Percentiles rank a stretch among this genome's conserved stretches.
phyloP scores from a whole-genome alignment of 2,797 vertebrate species.

The Phyllotis vaccarum region DNA sequence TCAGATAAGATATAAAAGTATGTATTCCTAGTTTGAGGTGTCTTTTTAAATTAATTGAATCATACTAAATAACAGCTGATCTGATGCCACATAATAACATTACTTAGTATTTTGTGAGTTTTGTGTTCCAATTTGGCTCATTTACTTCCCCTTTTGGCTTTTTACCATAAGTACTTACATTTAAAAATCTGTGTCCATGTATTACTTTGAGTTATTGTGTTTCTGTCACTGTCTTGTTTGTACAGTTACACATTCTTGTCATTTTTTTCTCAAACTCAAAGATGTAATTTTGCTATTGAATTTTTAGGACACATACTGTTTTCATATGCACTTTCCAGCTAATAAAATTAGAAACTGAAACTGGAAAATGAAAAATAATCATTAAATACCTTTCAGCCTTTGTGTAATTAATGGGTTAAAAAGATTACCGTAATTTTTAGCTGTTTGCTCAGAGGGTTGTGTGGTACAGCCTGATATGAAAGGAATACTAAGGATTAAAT shows the following conservation, averaged over 20 bases:
- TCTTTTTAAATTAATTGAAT: slow-evolving; percentile 84
- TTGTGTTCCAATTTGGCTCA: slow-evolving; percentile 55
- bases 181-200: slow-evolving; percentile 45
- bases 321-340: slow-evolving; percentile 77
- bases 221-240: slow-evolving; percentile 25
- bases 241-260: slow-evolving; percentile 56
- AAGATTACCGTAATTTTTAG: slow-evolving; percentile 56
- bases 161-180: slow-evolving; percentile 68
- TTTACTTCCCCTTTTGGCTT: slow-evolving; percentile 62
- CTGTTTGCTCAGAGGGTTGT: slow-evolving; percentile 49
- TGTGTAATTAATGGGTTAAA: slow-evolving; percentile 47
- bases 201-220: slow-evolving; percentile 62
- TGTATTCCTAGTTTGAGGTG: slow-evolving; percentile 83
- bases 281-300: slow-evolving; percentile 46
- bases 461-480: slow-evolving; percentile 31
- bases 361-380: slow-evolving; percentile 75
- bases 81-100: slow-evolving; percentile 74
- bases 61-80: slow-evolving; percentile 75
- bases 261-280: slow-evolving; percentile 66
- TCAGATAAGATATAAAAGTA: slow-evolving; percentile 69
- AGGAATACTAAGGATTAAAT: slow-evolving; percentile 32
- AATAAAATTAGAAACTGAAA: slow-evolving; percentile 66
- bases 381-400: slow-evolving; percentile 60
- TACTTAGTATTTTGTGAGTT: slow-evolving; percentile 53
- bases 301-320: slow-evolving; percentile 69